Base-by-base conservation (phyloP, 2,888 invertebrate genomes). In the Napeogenes inachia region DNA sequence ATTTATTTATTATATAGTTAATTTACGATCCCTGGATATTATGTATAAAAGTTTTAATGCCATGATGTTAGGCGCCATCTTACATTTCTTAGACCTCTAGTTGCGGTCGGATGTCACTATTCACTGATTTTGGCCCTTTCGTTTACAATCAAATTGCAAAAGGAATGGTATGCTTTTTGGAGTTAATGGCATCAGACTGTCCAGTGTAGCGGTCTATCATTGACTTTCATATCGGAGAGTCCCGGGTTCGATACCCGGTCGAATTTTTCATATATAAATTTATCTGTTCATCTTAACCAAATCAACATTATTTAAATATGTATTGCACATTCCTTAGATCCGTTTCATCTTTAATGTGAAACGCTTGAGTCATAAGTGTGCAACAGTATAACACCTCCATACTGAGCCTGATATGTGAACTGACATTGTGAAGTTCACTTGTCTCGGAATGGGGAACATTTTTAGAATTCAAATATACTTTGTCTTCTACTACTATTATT, bases 281-380 rank as follows among this genome's bases (percentile, higher is more conserved):
- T 30, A 30, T 4, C 30, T 8, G 12, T 10, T 42, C 10, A 10
- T 10, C 42, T 10, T 8, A 42, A 8, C 12, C 1, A 42, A 42
- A 42, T 42, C 2, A 3, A 42, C 42, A 42, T 3, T 42, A 42
- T 42, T 42, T 42, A 10, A 42, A 38, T 45, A 21, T 21, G 21
- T 21, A 35, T 55, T 63, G 89, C 89, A 89, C 87, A 63, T 87
- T 89, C 89, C 89, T 90, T 91, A 89, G 90, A 91, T 90, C 91
- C 89, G 83, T 88, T 87, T 85, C 85, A 85, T 79, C 69, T 45
- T 82, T 65, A 75, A 84, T 89, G 79, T 86, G 87, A 81, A 87
- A 86, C 82, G 89, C 89, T 89, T 89, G 90, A 90, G 90, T 90
- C 90, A 90, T 91, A 89, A 89, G 90, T 86, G 89, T 91, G 90